Percentiles rank a stretch among this genome's conserved stretches.
These are phyloP conservation scores for Dissostichus mawsoni DNA, from an alignment of 2,113 vertebrate genomes.

Conservation along the genomic window DNA sequence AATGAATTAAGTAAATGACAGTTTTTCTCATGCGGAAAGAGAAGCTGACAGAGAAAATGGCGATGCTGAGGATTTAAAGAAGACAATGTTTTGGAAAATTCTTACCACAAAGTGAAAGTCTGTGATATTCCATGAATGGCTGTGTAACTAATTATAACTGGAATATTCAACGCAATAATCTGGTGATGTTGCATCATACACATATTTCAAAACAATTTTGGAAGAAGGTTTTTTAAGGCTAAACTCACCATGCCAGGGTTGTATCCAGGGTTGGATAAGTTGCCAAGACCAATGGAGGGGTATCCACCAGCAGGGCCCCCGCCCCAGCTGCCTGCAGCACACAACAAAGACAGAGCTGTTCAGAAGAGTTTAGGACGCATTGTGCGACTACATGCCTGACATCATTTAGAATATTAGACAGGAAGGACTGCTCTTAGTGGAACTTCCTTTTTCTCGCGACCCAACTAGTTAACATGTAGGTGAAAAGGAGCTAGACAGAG, in stretches of 20 bases:
- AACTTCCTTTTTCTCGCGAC: constrained; percentile 15
- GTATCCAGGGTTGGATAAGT: constrained; percentile 77
- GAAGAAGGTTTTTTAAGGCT: background rate
- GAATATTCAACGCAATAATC: constrained; percentile 61
- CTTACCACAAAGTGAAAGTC: constrained; percentile 67
- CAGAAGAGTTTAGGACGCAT: background rate
- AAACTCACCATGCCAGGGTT: constrained; percentile 81
- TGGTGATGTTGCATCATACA: constrained; percentile 24
- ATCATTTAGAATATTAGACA: background rate
- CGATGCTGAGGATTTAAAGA: constrained; percentile 15
- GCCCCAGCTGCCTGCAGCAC: constrained; percentile 79
- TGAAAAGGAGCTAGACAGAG: constrained; percentile 24
- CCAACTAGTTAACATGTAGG: constrained; percentile 30
- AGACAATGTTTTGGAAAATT: constrained; percentile 41
- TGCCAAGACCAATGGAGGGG: constrained; percentile 74
- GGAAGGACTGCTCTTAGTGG: constrained; percentile 19
- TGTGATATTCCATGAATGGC: constrained; percentile 52
- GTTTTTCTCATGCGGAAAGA: constrained; percentile 54
- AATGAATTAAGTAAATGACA: constrained; percentile 10
- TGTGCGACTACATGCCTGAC: constrained; percentile 1
- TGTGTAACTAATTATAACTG: constrained; percentile 71
- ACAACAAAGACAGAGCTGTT: constrained; percentile 29
- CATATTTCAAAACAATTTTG: background rate
- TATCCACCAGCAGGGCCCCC: constrained; percentile 77
- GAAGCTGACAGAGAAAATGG: constrained; percentile 14